Evolutionary conservation across 2,888 invertebrate species (phyloP), one percentile per base, ranked within the genome.

Genomic region (Neoascia interrupta): DNA sequence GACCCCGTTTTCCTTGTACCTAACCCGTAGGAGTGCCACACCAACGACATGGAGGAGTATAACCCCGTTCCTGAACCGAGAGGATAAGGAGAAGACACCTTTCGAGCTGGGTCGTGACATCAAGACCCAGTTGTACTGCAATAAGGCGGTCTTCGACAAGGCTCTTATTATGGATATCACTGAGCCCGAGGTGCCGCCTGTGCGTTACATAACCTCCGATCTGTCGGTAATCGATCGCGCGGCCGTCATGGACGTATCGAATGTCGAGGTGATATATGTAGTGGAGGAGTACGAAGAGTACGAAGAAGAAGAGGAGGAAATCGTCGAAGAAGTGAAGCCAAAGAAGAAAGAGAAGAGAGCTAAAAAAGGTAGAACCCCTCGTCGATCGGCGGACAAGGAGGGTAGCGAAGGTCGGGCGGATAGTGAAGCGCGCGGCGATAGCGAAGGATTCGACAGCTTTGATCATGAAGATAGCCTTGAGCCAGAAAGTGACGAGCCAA

Each of bases 191-290:
- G 88, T 86, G 43, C 82, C 83, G 63, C 88, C 88, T 63, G 87
- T 88, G 53, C 88, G 88, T 87, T 89, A 87, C 82, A 88, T 89
- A 87, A 88, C 89, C 43, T 87, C 88, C 13, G 88, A 89, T 82
- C 80, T 88, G 70, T 89, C 88, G 60, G 89, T 89, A 60, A 88
- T 89, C 74, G 89, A 89, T 85, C 87, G 88, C 79, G 89, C 89
- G 81, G 87, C 87, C 81, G 88, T 89, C 81, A 89, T 89, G 89
- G 89, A 89, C 82, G 86, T 89, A 53, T 89, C 89, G 34, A 89
- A 88, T 84, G 88, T 88, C 83, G 89, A 88, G 86, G 88, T 88
- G 83, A 88, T 88, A 54, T 89, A 89, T 81, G 87, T 88, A 23
- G 88, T 89, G 16, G 89, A 89, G 72, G 88, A 89, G 70, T 88